Conservation (phyloP, 2,888 invertebrate genomes). For the Rhaphigaster nebulosa region DNA sequence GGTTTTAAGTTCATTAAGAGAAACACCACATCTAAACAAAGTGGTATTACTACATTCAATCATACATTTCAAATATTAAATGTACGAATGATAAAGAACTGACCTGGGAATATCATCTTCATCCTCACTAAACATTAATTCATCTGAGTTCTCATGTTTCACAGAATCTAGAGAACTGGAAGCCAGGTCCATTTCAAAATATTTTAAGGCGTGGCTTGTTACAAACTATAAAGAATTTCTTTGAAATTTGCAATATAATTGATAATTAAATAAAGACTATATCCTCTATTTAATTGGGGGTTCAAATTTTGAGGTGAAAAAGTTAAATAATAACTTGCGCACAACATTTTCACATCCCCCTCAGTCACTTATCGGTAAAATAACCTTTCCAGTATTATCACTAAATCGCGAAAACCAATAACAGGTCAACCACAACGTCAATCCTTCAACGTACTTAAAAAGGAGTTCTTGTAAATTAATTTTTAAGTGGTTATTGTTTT, state of each 20-base stretch:
- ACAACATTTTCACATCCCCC: slow-evolving; percentile 48
- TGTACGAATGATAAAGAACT: slow-evolving; percentile 26
- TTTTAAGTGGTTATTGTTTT: background rate
- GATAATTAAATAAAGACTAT: background rate
- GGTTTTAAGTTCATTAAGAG: slow-evolving; percentile 61
- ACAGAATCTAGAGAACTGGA: slow-evolving; percentile 53
- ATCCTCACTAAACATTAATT: slow-evolving; percentile 56
- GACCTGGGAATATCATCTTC: slow-evolving; percentile 58
- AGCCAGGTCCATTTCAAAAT: slow-evolving; percentile 58
- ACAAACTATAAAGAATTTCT: slow-evolving; percentile 10
- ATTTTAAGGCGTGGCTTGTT: slow-evolving; percentile 57
- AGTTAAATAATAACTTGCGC: background rate
- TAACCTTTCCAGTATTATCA: slow-evolving; percentile 58
- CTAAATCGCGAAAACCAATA: slow-evolving; percentile 43
- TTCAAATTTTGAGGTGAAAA: background rate
- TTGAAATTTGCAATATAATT: background rate
- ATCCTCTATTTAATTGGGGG: background rate
- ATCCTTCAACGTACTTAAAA: background rate
- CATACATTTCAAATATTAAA: slow-evolving; percentile 51
- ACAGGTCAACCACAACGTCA: slow-evolving; percentile 13
- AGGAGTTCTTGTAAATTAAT: background rate
- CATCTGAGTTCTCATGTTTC: slow-evolving; percentile 36
- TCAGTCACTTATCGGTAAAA: slow-evolving; percentile 57
- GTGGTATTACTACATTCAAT: slow-evolving; percentile 41
- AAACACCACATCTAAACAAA: slow-evolving; percentile 62